A percentile compares a stretch with the other conserved stretches of the same genome.
phyloP scores from a whole-genome alignment of 2,113 vertebrate species.

The Engystomops pustulosus region DNA sequence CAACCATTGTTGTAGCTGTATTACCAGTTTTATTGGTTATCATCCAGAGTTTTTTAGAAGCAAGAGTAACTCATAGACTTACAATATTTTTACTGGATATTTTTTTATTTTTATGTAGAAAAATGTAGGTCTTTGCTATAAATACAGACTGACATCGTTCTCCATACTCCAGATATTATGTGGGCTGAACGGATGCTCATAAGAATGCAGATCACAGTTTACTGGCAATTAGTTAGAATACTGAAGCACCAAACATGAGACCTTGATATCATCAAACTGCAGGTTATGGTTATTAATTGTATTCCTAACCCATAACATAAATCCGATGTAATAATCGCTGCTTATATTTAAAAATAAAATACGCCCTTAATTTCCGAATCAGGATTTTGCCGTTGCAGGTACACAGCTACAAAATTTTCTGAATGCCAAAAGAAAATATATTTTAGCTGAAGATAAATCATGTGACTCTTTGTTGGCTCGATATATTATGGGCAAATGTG shows the following conservation, averaged over 20 bases:
- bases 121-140: neutral
- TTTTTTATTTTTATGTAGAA: neutral
- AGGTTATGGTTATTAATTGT: conserved; percentile 1
- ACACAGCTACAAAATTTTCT: neutral
- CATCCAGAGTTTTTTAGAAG: neutral
- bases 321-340: neutral
- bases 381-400: neutral
- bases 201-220: conserved; percentile 1
- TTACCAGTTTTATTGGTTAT: neutral
- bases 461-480: neutral
- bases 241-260: neutral
- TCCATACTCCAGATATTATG: neutral
- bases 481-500: conserved; percentile 8
- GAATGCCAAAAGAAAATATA: conserved; percentile 10
- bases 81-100: too few species aligned
- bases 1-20: neutral
- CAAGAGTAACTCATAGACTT: neutral
- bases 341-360: neutral
- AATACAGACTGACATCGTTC: neutral
- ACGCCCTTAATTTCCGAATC: conserved; percentile 4
- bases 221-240: conserved; percentile 5
- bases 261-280: neutral
- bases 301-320: conserved; percentile 1
- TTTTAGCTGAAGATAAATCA: neutral
- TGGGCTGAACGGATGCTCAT: neutral